These are phyloP conservation scores for Astropecten irregularis DNA, from an alignment of 53 echinoderm and acorn worm genomes.

Conservation along the genomic window DNA sequence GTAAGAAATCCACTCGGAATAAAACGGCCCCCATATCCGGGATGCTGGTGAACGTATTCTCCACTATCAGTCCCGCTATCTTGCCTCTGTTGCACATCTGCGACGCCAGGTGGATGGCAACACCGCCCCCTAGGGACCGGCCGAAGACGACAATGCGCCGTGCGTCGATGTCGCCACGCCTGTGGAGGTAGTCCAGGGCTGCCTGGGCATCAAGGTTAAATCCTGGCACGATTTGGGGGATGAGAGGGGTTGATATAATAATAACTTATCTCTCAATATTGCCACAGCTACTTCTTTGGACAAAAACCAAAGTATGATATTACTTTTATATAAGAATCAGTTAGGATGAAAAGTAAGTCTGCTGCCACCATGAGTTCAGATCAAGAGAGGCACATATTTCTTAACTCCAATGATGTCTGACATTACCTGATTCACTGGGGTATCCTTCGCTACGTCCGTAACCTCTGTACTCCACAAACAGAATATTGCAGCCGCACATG, in stretches of 20 bases:
- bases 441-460: constrained; percentile 85
- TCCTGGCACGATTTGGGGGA: constrained; percentile 65
- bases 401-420: neutral
- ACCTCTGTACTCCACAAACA: constrained; percentile 91
- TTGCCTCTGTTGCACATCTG: constrained; percentile 55
- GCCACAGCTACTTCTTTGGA: too few species aligned
- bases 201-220: constrained; percentile 88
- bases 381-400: too few species aligned
- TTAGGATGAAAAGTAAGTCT: too few species aligned
- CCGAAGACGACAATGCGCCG: constrained; percentile 83
- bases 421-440: constrained; percentile 73
- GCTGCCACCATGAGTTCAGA: too few species aligned
- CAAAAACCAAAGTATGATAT: too few species aligned
- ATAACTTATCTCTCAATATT: neutral
- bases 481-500: constrained; percentile 84
- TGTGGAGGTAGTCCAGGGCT: constrained; percentile 85
- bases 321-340: too few species aligned
- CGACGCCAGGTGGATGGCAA: constrained; percentile 82
- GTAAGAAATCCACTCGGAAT: constrained; percentile 66
- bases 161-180: constrained; percentile 80
- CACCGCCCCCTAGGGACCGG: constrained; percentile 94
- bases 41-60: constrained; percentile 93
- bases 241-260: neutral
- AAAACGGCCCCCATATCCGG: constrained; percentile 86
- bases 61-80: constrained; percentile 80